These are phyloP conservation scores for Echinops telfairi DNA, from an alignment of 2,113 vertebrate genomes.

Conservation along the genomic window DNA sequence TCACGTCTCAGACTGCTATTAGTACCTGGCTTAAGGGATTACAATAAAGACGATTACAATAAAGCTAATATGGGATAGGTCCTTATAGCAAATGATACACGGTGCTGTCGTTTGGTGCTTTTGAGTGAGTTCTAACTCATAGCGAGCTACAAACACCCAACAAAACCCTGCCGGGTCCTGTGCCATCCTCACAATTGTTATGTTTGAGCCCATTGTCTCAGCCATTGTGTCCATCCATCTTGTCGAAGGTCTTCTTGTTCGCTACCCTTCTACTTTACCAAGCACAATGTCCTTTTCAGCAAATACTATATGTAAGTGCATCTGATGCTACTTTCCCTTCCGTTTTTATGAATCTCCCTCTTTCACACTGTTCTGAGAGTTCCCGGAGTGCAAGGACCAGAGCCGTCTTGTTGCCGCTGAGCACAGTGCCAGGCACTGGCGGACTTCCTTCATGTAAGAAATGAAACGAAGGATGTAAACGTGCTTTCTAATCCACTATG, in stretches of 20 bases:
- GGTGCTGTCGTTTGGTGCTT: too few species aligned
- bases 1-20: neutral
- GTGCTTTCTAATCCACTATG: slow-evolving; percentile 12
- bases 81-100: too few species aligned
- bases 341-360: neutral
- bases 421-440: neutral
- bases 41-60: slow-evolving; percentile 5
- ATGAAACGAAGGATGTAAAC: slow-evolving; percentile 41
- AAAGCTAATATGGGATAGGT: neutral
- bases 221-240: too few species aligned
- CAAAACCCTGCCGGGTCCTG: too few species aligned
- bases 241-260: too few species aligned
- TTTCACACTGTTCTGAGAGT: too few species aligned
- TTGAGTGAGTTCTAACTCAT: too few species aligned
- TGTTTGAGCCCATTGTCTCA: too few species aligned
- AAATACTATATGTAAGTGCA: neutral
- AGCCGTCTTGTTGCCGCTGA: neutral
- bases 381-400: too few species aligned
- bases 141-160: neutral
- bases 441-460: neutral
- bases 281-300: neutral
- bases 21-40: slow-evolving; percentile 34
- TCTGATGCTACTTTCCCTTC: neutral
- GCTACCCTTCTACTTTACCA: too few species aligned
- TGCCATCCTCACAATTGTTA: too few species aligned